phyloP scores from a whole-genome alignment of 2,797 vertebrate species.

The Tamandua tetradactyla region DNA sequence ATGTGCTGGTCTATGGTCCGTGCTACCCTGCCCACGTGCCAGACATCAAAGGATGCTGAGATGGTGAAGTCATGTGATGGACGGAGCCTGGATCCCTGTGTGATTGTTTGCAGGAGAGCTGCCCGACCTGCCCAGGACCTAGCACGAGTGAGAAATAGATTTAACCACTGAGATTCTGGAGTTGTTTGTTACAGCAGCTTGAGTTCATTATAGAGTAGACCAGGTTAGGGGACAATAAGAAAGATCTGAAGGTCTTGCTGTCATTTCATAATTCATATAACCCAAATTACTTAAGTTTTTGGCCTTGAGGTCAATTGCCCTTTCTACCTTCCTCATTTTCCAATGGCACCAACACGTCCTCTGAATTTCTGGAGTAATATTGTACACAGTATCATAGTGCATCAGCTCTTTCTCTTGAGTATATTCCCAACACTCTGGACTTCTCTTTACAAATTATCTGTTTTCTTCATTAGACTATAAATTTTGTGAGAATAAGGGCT shows the following conservation, averaged over 20 bases:
- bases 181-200: background rate
- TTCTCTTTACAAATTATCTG: background rate
- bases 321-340: background rate
- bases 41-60: background rate
- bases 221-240: background rate
- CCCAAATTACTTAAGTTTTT: background rate
- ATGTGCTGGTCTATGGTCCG: background rate
- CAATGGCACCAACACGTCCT: background rate
- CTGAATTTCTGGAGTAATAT: background rate
- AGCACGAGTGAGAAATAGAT: background rate
- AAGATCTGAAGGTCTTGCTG: background rate
- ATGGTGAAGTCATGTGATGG: background rate
- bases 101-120: background rate
- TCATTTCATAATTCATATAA: background rate
- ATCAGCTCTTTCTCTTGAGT: background rate
- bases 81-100: background rate
- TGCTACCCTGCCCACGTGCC: background rate
- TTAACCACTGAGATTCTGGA: background rate
- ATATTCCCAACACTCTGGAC: background rate
- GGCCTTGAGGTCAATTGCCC: background rate
- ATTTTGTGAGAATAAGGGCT: background rate
- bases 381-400: background rate
- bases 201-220: background rate
- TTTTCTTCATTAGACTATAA: background rate
- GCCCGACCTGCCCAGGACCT: background rate